A percentile compares a stretch with the other conserved stretches of the same genome.
These are phyloP conservation scores for Tinea trinotella DNA, from an alignment of 2,888 invertebrate genomes.

Conservation along the genomic window DNA sequence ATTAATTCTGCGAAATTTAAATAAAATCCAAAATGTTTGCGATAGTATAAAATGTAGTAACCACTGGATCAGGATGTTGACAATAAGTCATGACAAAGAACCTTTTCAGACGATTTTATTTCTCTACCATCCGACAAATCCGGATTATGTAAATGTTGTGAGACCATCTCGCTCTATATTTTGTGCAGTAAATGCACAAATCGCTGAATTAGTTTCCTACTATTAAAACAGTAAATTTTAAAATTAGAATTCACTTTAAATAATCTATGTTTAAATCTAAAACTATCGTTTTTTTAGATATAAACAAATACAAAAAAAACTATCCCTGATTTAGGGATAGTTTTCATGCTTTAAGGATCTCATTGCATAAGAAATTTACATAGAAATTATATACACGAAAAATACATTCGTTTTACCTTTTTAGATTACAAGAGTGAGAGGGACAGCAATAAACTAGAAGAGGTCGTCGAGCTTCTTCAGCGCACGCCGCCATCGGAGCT, in stretches of 20 bases:
- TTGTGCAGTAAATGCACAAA: neutral
- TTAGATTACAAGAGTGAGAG: constrained; percentile 78
- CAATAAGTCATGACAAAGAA: constrained; percentile 9
- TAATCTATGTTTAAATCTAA: no score
- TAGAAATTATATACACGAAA: no score
- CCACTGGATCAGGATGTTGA: neutral
- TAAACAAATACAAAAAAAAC: no score
- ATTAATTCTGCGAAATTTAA: no score
- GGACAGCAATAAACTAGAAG: constrained; percentile 80
- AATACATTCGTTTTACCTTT: constrained; percentile 55
- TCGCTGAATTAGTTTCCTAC: neutral
- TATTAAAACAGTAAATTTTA: no score
- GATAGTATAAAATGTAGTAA: neutral
- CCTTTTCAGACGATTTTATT: constrained; percentile 2
- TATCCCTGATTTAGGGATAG: no score
- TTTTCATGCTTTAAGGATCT: no score
- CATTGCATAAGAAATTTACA: no score
- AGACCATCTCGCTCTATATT: neutral
- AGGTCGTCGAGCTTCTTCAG: constrained; percentile 69
- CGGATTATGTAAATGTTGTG: neutral
- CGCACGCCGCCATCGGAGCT: constrained; percentile 79
- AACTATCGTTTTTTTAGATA: no score
- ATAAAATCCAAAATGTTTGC: neutral
- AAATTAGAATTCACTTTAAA: no score
- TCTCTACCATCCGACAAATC: neutral